Conservation (phyloP, 1,140 invertebrate genomes). For the Mercenaria mercenaria region DNA sequence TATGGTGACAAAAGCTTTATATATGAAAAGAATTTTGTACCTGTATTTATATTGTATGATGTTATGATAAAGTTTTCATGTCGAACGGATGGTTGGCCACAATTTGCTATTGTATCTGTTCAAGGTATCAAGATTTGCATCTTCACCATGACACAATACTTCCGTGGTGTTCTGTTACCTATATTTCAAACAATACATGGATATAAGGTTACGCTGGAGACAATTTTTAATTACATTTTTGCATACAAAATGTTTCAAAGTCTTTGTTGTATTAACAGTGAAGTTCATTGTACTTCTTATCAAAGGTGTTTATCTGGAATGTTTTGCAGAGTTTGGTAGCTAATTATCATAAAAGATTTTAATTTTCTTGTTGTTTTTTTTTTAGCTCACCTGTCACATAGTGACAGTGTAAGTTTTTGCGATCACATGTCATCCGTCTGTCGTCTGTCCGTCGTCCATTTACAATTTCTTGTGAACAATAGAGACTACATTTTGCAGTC, state of each 20-base stretch:
- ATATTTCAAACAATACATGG: neutral
- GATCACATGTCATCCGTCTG: no score
- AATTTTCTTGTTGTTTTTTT: no score
- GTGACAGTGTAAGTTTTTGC: no score
- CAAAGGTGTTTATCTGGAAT: neutral
- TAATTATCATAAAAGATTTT: no score
- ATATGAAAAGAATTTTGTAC: no score
- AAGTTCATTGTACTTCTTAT: neutral
- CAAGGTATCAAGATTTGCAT: neutral
- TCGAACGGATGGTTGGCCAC: neutral
- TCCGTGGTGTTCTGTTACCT: neutral
- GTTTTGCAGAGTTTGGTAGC: no score
- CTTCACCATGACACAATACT: slow-evolving; percentile 5
- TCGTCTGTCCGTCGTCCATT: no score
- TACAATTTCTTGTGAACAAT: no score
- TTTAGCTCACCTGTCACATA: no score
- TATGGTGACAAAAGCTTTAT: no score
- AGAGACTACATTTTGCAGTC: no score
- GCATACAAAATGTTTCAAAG: neutral
- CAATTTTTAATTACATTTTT: neutral
- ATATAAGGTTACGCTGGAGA: neutral
- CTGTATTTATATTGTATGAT: neutral
- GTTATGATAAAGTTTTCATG: neutral
- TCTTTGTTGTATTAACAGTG: neutral
- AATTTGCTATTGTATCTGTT: neutral